Conservation (phyloP, 2,888 invertebrate genomes). For the Lamellibrachia satsuma region DNA sequence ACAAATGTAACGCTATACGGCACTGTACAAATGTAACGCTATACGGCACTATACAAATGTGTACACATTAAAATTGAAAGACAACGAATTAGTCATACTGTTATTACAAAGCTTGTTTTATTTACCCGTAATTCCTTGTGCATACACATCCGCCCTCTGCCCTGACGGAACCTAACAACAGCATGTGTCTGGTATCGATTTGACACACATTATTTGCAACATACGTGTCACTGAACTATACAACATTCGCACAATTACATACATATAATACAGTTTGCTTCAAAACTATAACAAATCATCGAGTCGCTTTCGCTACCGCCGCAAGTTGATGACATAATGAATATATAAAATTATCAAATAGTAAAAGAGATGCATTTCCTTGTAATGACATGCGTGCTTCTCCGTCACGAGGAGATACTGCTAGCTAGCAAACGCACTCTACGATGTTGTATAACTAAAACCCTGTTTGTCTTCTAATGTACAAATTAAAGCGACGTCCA, state of each 20-base stretch:
- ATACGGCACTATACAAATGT: too few relatives aligned
- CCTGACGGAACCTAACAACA: not conserved
- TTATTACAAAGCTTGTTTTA: not conserved
- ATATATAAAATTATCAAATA: not conserved
- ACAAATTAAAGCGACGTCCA: not conserved
- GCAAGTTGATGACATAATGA: not conserved
- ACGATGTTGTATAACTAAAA: not conserved
- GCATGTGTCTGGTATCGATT: not conserved
- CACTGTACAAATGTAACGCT: too few relatives aligned
- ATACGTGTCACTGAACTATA: not conserved
- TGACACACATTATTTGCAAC: not conserved
- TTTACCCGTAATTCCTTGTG: conserved; percentile 1
- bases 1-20: too few relatives aligned
- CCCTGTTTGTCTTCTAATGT: conserved; percentile 3
- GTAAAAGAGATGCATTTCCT: not conserved
- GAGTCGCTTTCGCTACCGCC: not conserved
- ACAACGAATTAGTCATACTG: not conserved
- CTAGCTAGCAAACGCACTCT: not conserved
- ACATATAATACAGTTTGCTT: not conserved
- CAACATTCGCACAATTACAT: conserved; percentile 7
- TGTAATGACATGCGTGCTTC: not conserved
- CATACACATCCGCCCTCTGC: not conserved
- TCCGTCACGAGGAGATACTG: not conserved
- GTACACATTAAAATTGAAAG: not conserved
- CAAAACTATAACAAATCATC: not conserved